phyloP scores from a whole-genome alignment of 2,888 invertebrate species.

The Phyllotreta cruciferae region DNA sequence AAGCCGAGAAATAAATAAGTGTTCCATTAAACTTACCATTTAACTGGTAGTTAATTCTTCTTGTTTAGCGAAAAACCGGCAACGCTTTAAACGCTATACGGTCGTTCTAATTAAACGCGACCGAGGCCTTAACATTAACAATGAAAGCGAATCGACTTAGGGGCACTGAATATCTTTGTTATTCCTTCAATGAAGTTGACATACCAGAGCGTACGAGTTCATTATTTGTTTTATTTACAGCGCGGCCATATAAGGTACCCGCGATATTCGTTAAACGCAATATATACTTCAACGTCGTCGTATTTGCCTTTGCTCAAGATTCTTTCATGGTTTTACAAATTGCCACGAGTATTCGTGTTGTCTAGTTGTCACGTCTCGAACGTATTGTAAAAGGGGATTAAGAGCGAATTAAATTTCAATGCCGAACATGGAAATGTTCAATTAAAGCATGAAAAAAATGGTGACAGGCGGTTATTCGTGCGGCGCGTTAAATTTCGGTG shows the following conservation, averaged over 20 bases:
- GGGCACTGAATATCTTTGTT: conserved; percentile 29
- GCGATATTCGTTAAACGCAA: conserved; percentile 17
- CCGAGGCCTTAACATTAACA: conserved; percentile 18
- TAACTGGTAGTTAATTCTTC: too few relatives aligned
- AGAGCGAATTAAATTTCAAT: too few relatives aligned
- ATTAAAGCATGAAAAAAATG: too few relatives aligned
- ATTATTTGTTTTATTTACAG: conserved; percentile 33
- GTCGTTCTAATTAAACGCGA: conserved; percentile 13
- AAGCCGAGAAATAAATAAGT: too few relatives aligned
- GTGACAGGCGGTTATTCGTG: too few relatives aligned
- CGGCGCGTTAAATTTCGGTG: too few relatives aligned
- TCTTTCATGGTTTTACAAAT: conserved; percentile 19
- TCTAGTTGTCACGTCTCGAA: conserved; percentile 2
- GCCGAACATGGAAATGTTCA: too few relatives aligned
- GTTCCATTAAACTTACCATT: too few relatives aligned
- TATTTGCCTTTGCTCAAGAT: conserved; percentile 19
- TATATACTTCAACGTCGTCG: conserved; percentile 20
- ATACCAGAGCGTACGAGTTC: conserved; percentile 33
- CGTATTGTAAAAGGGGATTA: background rate
- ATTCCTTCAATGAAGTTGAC: conserved; percentile 29
- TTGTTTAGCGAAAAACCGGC: background rate
- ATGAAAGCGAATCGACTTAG: conserved; percentile 23
- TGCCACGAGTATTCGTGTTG: conserved; percentile 5
- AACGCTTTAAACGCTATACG: background rate
- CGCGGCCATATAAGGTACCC: conserved; percentile 20